Conservation (phyloP, 2,888 invertebrate genomes). For the Philonicus albiceps region DNA sequence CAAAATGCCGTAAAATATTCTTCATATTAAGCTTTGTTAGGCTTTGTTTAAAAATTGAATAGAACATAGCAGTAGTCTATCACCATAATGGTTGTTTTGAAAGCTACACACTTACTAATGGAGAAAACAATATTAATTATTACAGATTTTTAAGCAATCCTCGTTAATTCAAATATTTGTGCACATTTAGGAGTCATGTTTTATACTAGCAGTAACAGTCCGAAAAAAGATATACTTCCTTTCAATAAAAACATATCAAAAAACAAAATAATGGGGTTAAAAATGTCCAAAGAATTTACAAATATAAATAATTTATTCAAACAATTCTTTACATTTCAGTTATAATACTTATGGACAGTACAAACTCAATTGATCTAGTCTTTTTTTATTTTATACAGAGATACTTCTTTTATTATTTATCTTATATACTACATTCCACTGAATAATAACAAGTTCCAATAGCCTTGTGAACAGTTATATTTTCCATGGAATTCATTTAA, state of each 20-base stretch:
- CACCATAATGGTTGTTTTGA: too few relatives aligned
- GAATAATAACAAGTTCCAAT: background rate
- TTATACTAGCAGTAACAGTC: too few relatives aligned
- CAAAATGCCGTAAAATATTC: too few relatives aligned
- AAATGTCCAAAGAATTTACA: background rate
- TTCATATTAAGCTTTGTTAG: too few relatives aligned
- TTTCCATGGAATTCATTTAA: background rate
- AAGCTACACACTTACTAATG: background rate
- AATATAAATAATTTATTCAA: slow-evolving; percentile 33
- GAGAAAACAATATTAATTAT: background rate
- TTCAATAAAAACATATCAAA: background rate
- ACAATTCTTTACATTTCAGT: slow-evolving; percentile 17
- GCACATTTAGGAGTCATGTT: too few relatives aligned
- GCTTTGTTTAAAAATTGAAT: too few relatives aligned
- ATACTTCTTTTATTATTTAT: background rate
- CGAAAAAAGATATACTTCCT: too few relatives aligned
- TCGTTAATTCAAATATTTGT: too few relatives aligned
- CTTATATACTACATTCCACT: background rate
- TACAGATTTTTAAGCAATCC: background rate
- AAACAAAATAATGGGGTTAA: background rate
- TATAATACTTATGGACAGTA: slow-evolving; percentile 10
- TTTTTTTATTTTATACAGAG: background rate
- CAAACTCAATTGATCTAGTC: slow-evolving; percentile 8
- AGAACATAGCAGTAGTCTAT: too few relatives aligned
- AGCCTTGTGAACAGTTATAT: background rate